Base-by-base conservation (phyloP, 2,113 vertebrate genomes). In the Dicerorhinus sumatrensis region DNA sequence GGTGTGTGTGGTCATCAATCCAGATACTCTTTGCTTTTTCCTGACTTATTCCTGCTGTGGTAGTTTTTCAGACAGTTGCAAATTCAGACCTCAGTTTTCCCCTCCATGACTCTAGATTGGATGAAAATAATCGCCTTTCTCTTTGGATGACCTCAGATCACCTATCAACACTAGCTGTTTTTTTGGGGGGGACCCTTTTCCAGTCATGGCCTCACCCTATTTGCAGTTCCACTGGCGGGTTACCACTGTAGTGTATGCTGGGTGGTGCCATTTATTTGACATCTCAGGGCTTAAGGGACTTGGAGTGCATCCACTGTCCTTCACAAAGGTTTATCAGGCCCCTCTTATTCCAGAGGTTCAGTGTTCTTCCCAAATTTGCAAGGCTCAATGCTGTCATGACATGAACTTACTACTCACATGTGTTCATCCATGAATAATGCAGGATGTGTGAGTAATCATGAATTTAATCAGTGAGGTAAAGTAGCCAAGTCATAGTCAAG, bases 151-250 rank as follows among this genome's bases (percentile, higher is more conserved):
- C 7, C 51, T 88, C 23, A 46, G 31, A 48, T 29, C 20, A 79
- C 42, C 4, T 62, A 25, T 0, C 2, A 65, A 63, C 0, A 0
- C 16, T 65, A 13, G 1, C 25, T 54, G 6, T 77, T 27, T 48
- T 54, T 29, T 36, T 42, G 42, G 48, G 51, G 51, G 13, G 79
- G 36, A 12, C 17, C 27, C 51, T 48, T 39, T 70, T 46, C 14
- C 5, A 85, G 29, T 2, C 46, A 13, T 16, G 8, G 0, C 29
- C 31, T 65, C 29, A 14, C n/a, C 5, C 36, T 60, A 3, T 8
- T 77, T 62, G 7, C 33, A 46, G 9, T 42, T 67, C 29, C 67
- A 8, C 27, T 76, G 36, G 42, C 27, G 48, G 23, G 13, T 13
- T 88, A 10, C 29, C n/a, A 62, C 12, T 4, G 0, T 23, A 42